Evolutionary conservation across 2,113 vertebrate species (phyloP), one percentile per base, ranked within the genome.

Genomic region (Struthio camelus): DNA sequence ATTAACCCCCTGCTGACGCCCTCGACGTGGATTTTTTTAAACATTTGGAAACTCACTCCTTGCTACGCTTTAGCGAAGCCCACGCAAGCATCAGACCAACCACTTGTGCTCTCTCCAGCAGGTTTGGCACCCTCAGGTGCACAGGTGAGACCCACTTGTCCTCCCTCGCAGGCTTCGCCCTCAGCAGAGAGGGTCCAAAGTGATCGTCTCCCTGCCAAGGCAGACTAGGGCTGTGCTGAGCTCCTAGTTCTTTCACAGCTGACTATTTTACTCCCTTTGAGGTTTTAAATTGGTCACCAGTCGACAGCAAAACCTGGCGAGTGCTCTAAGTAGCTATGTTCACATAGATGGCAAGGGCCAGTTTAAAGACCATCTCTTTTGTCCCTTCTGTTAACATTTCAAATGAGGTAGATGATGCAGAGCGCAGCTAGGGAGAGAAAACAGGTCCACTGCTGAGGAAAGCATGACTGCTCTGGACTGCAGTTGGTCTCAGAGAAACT

Each of bases 1-100:
- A 28, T 97, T 97, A 98, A 93, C 95, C 96, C 94, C 95, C 96
- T 34, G 19, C 18, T 25, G 88, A 64, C 24, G 15, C 77, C 79
- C 93, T 25, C 44, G 23, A 75, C 71, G 51, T 9, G 1, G 42
- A 70, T 65, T 44, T 36, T 36, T 53, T 51, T 6, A 36, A 75
- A 48, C 79, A 61, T 86, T 56, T 2, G 8, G 50, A 91, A 87
- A 77, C 24, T 32, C 2, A 0, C 32, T 24, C 71, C 72, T 73
- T 10, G 7, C 73, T 53, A 53, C 11, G 27, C 53, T 75, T 76
- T 61, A 54, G 54, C 34, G 23, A 79, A 59, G 27, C 53, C 62
- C 40, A 24, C 32, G 36, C 46, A 30, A 38, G 58, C 69, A 44
- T 44, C 40, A 32, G 22, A 25, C 50, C 50, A 71, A 14, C 38